Conservation (phyloP, 1,140 invertebrate genomes). For the Lutraria rhynchaena region DNA sequence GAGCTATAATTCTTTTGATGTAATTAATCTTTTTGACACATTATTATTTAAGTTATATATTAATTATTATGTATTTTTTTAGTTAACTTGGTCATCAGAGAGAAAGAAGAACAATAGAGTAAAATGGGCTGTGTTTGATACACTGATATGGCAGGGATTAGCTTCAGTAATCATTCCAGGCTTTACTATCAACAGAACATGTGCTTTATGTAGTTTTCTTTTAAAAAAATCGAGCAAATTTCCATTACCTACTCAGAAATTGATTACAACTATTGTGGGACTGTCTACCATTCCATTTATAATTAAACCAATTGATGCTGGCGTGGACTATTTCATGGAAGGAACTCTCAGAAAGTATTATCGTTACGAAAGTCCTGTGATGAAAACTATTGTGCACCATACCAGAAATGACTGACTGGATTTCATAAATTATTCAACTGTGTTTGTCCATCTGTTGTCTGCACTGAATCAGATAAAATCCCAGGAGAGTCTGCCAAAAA, state of each 20-base stretch:
- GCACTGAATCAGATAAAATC: too few species aligned
- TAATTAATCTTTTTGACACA: too few species aligned
- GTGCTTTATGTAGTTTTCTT: slow-evolving; percentile 85
- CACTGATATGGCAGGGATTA: slow-evolving; percentile 95
- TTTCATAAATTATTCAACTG: too few species aligned
- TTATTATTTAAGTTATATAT: background rate
- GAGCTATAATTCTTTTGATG: too few species aligned
- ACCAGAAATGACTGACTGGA: slow-evolving; percentile 54
- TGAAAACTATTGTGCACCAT: slow-evolving; percentile 61
- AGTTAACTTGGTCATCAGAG: slow-evolving; percentile 69
- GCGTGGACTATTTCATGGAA: slow-evolving; percentile 92
- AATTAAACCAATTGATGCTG: slow-evolving; percentile 93
- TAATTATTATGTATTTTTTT: slow-evolving; percentile 36
- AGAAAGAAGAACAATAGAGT: slow-evolving; percentile 69
- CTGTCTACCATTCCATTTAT: slow-evolving; percentile 94
- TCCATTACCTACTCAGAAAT: slow-evolving; percentile 84
- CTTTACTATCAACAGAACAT: slow-evolving; percentile 94
- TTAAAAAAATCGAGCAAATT: slow-evolving; percentile 84
- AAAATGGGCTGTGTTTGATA: slow-evolving; percentile 88
- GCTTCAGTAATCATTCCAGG: slow-evolving; percentile 96
- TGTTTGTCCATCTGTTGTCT: too few species aligned
- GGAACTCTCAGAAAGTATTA: slow-evolving; percentile 83
- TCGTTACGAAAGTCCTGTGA: slow-evolving; percentile 56
- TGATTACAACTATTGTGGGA: slow-evolving; percentile 90
- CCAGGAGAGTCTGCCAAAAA: too few species aligned